These are phyloP conservation scores for Apomyelois bistriatella DNA, from an alignment of 2,888 invertebrate species.

Conservation along the genomic window DNA sequence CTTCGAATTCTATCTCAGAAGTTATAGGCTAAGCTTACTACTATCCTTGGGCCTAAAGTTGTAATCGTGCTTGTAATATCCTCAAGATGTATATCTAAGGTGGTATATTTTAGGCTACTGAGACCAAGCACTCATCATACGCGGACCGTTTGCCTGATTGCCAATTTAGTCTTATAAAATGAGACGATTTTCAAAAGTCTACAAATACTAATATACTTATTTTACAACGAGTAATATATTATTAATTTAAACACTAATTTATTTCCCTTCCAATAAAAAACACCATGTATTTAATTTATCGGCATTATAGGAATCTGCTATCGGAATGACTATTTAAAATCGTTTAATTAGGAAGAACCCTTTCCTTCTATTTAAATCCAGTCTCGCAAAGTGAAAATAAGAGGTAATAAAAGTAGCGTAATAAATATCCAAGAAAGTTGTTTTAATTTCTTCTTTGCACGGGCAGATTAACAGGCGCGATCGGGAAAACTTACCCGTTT, in stretches of 20 bases:
- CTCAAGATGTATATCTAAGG: no score
- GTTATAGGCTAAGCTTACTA: no score
- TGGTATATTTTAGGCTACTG: neutral
- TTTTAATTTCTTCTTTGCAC: slow-evolving; percentile 78
- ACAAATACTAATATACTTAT: no score
- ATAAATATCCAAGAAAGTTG: slow-evolving; percentile 78
- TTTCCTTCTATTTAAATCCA: slow-evolving; percentile 54
- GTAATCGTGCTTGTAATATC: no score
- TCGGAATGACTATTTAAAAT: slow-evolving; percentile 24
- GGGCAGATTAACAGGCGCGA: slow-evolving; percentile 74
- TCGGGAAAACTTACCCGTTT: slow-evolving; percentile 76
- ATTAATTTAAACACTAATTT: neutral
- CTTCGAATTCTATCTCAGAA: no score
- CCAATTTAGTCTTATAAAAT: neutral
- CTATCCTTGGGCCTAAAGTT: no score
- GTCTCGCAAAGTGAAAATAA: slow-evolving; percentile 55
- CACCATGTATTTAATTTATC: slow-evolving; percentile 14
- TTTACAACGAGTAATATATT: no score
- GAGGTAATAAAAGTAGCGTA: slow-evolving; percentile 68
- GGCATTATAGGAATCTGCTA: slow-evolving; percentile 21
- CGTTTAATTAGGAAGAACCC: slow-evolving; percentile 33
- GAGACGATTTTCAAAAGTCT: no score
- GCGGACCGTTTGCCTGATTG: no score
- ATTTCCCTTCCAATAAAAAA: neutral
- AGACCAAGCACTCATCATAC: neutral